Evolutionary conservation across 1,140 invertebrate species (phyloP).

Genomic region (Ditylenchus dipsaci): DNA sequence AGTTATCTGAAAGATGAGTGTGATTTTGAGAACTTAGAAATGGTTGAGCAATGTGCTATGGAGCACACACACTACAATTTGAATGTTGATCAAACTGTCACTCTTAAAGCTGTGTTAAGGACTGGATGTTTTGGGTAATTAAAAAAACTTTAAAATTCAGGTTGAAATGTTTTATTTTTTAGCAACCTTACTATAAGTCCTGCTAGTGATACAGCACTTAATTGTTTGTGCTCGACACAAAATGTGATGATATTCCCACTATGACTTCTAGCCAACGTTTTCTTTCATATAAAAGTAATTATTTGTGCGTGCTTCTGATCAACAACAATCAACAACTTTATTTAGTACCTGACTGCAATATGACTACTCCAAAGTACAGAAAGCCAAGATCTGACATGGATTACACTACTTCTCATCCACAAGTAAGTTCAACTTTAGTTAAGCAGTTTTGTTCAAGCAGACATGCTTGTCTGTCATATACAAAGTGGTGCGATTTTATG

Average conservation of each 20-base stretch:
- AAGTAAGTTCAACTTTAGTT: background rate
- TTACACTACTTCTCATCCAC: conserved; percentile 3
- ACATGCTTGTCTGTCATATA: too few relatives aligned
- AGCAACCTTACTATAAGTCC: conserved; percentile 1
- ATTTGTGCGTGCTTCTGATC: background rate
- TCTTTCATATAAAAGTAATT: background rate
- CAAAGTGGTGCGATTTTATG: too few relatives aligned
- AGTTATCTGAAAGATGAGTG: background rate
- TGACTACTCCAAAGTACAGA: background rate
- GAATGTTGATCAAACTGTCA: background rate
- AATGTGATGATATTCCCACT: conserved; percentile 8
- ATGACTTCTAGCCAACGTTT: background rate
- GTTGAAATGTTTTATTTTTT: background rate
- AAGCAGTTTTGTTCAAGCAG: too few relatives aligned
- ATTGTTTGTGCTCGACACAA: conserved; percentile 4
- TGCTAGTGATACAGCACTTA: background rate
- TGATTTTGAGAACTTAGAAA: background rate
- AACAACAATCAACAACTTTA: background rate
- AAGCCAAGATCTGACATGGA: background rate
- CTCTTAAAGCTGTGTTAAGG: background rate
- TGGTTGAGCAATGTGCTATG: conserved; percentile 24
- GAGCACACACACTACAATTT: conserved; percentile 13
- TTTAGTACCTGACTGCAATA: conserved; percentile 11
- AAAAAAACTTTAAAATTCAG: background rate
- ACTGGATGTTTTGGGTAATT: conserved; percentile 3